Percentiles rank a stretch among this genome's conserved stretches.
Conservation (phyloP, 2,797 vertebrate species). For the Cirrhinus mrigala region DNA sequence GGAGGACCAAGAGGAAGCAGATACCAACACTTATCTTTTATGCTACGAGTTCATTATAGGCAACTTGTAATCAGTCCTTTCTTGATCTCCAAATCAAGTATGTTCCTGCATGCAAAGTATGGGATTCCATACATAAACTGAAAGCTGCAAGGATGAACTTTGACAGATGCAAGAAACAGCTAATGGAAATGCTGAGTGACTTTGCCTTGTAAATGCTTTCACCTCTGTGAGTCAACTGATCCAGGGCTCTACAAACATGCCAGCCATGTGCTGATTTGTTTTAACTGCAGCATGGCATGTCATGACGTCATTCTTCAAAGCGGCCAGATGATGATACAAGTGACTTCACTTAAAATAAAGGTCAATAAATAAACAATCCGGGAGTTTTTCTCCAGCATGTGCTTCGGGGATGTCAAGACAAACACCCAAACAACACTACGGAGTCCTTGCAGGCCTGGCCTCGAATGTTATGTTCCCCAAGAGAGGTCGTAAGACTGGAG, state of each 20-base stretch:
- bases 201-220: slow-evolving; percentile 38
- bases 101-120: slow-evolving; percentile 62
- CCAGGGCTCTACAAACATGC: slow-evolving; percentile 42
- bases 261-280: slow-evolving; percentile 36
- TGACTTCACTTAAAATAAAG: slow-evolving; percentile 66
- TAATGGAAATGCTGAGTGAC: slow-evolving; percentile 41
- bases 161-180: slow-evolving; percentile 44
- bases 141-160: slow-evolving; percentile 14
- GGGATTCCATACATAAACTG: slow-evolving; percentile 15
- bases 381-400: slow-evolving; percentile 55
- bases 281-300: slow-evolving; percentile 66
- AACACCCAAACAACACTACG: slow-evolving; percentile 70
- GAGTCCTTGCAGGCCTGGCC: slow-evolving; percentile 74
- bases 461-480: slow-evolving; percentile 72
- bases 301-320: slow-evolving; percentile 63
- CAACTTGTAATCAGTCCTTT: slow-evolving; percentile 9
- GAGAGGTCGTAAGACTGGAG: slow-evolving; percentile 75
- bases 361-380: slow-evolving; percentile 63
- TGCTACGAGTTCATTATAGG: background rate
- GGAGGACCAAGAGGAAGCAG: slow-evolving; percentile 7
- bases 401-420: slow-evolving; percentile 53
- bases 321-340: slow-evolving; percentile 68
- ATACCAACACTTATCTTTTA: background rate
- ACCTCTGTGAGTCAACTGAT: slow-evolving; percentile 44
- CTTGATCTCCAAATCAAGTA: slow-evolving; percentile 62